Base-by-base conservation (phyloP, 1,140 invertebrate species). In the Ganaspis sp. region DNA sequence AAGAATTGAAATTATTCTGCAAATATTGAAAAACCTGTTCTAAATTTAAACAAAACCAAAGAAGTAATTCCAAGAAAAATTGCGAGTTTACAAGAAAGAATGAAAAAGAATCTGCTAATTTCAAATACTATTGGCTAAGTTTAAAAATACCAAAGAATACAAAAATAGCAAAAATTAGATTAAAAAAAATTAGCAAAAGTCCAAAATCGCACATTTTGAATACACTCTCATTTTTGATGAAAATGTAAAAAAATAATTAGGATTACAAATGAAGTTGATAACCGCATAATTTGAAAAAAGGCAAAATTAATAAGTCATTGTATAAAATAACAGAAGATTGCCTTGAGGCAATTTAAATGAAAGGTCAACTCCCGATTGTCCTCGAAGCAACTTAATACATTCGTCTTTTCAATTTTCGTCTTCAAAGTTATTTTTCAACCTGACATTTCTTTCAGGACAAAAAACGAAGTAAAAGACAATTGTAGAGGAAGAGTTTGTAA, bases 341-440 rank as follows among this genome's bases (percentile, higher is more conserved):
- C 29, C 53, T 49, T 40, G 75, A 64, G 21, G 45, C 21, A 72
- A 8, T 29, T n/a, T 64, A 11, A 26, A 64, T 64, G 9, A 29
- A 87, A 88, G 87, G 85, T 88, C 85, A 85, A 79, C 82, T 34
- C 77, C 75, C 77, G 74, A 85, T 72, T 81, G 85, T 85, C 85
- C 80, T 84, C 81, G 76, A 53, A 69, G 70, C 70, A 23, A 40
- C 79, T 75, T 26, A n/a, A 49, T 49, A 17, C 17, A 49, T 49
- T 49, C 17, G 45, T 45, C 19, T 45, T 80, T 58, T 73, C 70
- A 70, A 81, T 78, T 78, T 79, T 84, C 17, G 45, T 75, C 78
- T 81, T 74, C 72, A 45, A 42, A 34, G 64, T 82, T 79, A 58
- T 70, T 76, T 78, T 69, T 76, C 74, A 1, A 45, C 11, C n/a